Evolutionary conservation across 2,797 vertebrate genomes (phyloP).

Genomic region (Urophycis tenuis): DNA sequence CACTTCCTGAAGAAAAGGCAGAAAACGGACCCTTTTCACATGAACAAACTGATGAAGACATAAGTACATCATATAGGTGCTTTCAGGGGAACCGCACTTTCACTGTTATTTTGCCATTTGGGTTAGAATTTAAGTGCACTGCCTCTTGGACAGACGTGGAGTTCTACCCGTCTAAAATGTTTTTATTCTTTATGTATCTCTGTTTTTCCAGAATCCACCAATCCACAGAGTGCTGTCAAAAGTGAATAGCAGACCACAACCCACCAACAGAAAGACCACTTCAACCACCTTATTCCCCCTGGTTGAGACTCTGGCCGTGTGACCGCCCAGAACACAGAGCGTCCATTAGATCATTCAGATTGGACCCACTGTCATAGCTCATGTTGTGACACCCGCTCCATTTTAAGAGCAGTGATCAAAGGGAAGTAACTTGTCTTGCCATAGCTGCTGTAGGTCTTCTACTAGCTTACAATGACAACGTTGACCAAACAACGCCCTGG

Average conservation of each 20-base stretch:
- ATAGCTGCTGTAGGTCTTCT: neutral
- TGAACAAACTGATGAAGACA: too few species aligned
- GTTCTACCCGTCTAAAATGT: neutral
- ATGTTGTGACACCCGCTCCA: neutral
- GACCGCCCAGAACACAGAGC: neutral
- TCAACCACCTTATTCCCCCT: neutral
- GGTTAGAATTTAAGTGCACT: too few species aligned
- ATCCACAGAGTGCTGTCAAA: conserved; percentile 30
- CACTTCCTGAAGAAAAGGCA: neutral
- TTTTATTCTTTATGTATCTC: neutral
- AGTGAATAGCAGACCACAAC: conserved; percentile 22
- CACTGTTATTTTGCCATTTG: neutral
- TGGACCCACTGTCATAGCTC: neutral
- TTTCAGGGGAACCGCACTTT: neutral
- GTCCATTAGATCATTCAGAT: neutral
- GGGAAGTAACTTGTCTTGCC: neutral
- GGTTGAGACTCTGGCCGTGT: neutral
- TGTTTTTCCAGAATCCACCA: conserved; percentile 37
- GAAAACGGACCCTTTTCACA: neutral
- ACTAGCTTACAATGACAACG: neutral
- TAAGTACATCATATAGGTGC: too few species aligned
- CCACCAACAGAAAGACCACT: neutral
- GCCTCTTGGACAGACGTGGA: neutral
- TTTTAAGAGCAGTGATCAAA: neutral
- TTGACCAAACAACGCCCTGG: neutral